These are phyloP conservation scores for Octonoba sinensis DNA, from an alignment of 2,888 invertebrate species.

Conservation along the genomic window DNA sequence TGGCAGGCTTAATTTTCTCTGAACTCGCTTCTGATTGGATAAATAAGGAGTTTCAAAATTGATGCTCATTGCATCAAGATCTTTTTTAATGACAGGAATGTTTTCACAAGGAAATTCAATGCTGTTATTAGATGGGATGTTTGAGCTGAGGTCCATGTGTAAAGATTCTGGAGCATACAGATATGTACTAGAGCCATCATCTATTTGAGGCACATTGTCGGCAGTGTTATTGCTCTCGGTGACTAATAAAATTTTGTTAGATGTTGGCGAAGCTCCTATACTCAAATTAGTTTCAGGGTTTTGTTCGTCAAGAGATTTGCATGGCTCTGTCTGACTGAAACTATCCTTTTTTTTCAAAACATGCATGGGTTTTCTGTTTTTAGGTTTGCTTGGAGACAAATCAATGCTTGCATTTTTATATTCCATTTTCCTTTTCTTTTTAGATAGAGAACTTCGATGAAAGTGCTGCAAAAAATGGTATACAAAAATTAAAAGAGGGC, in stretches of 20 bases:
- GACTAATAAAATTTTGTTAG: not conserved
- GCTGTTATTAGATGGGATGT: not conserved
- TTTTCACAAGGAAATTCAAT: constrained; percentile 33
- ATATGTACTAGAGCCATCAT: constrained; percentile 2
- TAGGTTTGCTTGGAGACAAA: constrained; percentile 25
- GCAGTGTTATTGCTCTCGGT: not conserved
- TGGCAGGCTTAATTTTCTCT: constrained; percentile 53
- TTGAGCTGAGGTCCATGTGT: not conserved
- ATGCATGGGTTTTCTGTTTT: constrained; percentile 20
- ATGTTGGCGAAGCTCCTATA: constrained; percentile 33
- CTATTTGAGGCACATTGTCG: not conserved
- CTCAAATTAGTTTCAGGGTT: constrained; percentile 1
- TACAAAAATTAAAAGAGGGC: too few relatives aligned
- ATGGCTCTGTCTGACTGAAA: constrained; percentile 37
- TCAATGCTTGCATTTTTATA: constrained; percentile 37
- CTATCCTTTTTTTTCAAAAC: constrained; percentile 20
- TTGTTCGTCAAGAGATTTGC: constrained; percentile 2
- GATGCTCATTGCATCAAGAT: constrained; percentile 59
- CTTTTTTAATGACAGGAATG: constrained; percentile 55
- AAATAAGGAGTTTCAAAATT: constrained; percentile 53
- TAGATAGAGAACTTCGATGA: constrained; percentile 48
- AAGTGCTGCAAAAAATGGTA: constrained; percentile 38
- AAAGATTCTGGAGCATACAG: not conserved
- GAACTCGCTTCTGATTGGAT: constrained; percentile 34
- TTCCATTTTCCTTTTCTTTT: constrained; percentile 54